A percentile compares a stretch with the other conserved stretches of the same genome.
These are phyloP conservation scores for Pseudopodoces humilis DNA, from an alignment of 2,113 vertebrate genomes.

Conservation along the genomic window DNA sequence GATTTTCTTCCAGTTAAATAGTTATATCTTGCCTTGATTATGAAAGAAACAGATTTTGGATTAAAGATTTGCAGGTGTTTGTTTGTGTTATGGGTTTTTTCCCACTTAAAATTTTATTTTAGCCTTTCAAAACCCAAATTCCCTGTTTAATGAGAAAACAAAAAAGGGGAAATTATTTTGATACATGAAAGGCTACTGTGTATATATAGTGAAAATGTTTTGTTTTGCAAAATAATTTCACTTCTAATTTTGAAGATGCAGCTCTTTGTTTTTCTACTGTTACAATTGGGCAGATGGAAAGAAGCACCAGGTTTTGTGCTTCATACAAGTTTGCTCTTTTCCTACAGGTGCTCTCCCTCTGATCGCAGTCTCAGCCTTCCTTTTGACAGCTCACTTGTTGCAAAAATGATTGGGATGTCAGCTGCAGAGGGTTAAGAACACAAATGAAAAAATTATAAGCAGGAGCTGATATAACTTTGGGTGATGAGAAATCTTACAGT, in stretches of 20 bases:
- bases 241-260: neutral
- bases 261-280: neutral
- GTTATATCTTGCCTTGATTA: neutral
- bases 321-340: neutral
- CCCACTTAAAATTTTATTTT: neutral
- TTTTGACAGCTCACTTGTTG: neutral
- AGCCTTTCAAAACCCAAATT: neutral
- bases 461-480: neutral
- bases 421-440: neutral
- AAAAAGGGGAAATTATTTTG: neutral
- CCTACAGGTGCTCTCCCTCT: neutral
- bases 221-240: neutral
- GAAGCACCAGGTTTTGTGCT: neutral
- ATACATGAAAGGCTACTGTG: neutral
- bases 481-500: neutral
- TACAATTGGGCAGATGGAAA: neutral
- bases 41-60: neutral
- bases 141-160: neutral
- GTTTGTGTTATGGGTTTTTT: rapidly evolving
- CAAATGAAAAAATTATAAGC: neutral
- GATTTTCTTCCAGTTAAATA: neutral
- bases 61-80: neutral
- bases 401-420: neutral
- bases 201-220: neutral
- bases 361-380: neutral